Evolutionary conservation across 2,797 vertebrate genomes (phyloP), one percentile per base, ranked within the genome.

Genomic region (Peromyscus nudipes): DNA sequence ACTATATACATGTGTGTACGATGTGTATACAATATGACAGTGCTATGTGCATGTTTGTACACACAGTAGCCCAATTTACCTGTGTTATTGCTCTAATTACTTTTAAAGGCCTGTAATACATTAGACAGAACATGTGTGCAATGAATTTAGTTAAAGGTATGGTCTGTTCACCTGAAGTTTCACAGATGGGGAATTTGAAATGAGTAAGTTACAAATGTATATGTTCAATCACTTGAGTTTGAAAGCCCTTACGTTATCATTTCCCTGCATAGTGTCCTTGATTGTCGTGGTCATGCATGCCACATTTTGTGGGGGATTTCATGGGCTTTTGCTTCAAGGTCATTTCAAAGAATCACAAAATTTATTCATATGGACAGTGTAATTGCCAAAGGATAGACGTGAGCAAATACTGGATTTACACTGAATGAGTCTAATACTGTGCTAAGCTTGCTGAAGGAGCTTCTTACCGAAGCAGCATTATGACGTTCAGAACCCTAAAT

Each of bases 1-100:
- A 92, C 71, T 95, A 69, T 95, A 97, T 96, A 96, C 88, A 89
- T 97, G 97, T 96, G 95, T 97, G 97, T 96, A 96, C 84, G 96
- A 16, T 27, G 88, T 97, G 96, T 96, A 96, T 92, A 97, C 95
- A 98, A 95, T 96, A 92, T 95, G 96, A 65, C 95, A 95, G 80
- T 37, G 27, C 46, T 95, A 49, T 79, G 81, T 57, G 62, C 94
- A 89, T 89, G 52, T 76, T 52, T 4, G 13, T 43, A 71, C 27
- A 95, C 64, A 16, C 67, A 52, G 49, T 57, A 52, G 4, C 62
- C 76, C 80, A 76, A 93, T 96, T 88, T 40, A 21, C 17, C 12
- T 87, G 83, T 96, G 92, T 94, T 97, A 96, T 98, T 97, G 97
- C 95, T 98, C 77, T 90, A 90, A 25, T 43, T 88, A 91, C 0